Evolutionary conservation across 92 coral and sea anemone genomes (phyloP).

Genomic region (Zoanthus solanderi): DNA sequence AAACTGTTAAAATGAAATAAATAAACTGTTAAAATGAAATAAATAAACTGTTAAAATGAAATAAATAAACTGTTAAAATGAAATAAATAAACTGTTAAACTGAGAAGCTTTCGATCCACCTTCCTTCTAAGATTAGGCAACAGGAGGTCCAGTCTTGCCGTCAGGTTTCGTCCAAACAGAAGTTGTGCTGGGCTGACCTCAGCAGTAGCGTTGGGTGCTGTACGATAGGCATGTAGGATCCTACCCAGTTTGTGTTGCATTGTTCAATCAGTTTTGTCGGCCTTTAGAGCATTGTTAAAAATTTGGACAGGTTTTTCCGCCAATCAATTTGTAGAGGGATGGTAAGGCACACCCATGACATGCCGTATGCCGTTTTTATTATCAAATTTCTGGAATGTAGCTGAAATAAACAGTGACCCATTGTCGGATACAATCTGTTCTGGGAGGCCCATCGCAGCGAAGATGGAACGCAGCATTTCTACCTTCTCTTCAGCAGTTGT

Average conservation of each 20-base stretch:
- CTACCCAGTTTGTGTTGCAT: conserved; percentile 48
- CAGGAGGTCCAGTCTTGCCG: no score
- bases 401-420: no score
- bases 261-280: neutral
- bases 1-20: no score
- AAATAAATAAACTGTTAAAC: no score
- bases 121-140: no score
- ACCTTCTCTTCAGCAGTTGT: conserved; percentile 42
- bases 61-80: neutral
- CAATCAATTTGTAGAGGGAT: conserved; percentile 19
- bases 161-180: no score
- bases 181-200: no score
- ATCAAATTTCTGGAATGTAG: no score
- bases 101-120: no score
- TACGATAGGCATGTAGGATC: conserved; percentile 49
- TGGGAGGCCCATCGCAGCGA: conserved; percentile 32
- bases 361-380: conserved; percentile 45
- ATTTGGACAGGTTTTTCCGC: conserved; percentile 50
- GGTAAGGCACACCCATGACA: neutral
- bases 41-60: no score
- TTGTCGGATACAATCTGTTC: no score
- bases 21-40: no score
- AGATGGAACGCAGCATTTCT: neutral
- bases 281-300: conserved; percentile 42
- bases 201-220: conserved; percentile 40